Base-by-base conservation (phyloP, 2,113 vertebrate species). In the Regulus satrapa region DNA sequence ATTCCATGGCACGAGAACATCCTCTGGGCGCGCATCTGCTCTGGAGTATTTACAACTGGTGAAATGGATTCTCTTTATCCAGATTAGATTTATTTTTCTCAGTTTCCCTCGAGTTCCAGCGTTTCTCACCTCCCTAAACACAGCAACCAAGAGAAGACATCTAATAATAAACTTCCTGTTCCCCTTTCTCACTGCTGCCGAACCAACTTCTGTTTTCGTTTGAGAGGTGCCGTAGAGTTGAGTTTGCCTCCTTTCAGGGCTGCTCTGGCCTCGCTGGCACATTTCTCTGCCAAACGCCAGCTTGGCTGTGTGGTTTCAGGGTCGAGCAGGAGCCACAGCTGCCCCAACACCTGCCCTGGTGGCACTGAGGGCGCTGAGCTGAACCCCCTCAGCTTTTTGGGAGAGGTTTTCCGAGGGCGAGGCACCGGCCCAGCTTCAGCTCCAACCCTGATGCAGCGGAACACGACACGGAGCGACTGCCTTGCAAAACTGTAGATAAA, bases 81-180 rank as follows among this genome's bases (percentile, higher is more conserved):
- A 64, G 23, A 29, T 58, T 2, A 48, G 49, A 36, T 86, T 38
- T 18, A 46, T 78, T 51, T 51, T 52, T 34, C 58, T 10, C 23
- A 1, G 29, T 54, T 84, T n/a, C 83, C 59, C 46, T 2, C 0
- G 5, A 83, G 63, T 68, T 36, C 9, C 55, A 34, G 48, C 1
- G 0, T 28, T 40, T 14, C 20, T 88, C 58, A 9, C 32, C 54
- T 58, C 89, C 31, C 61, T 17, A 0, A 51, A 79, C 8, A 52
- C 6, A 7, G 23, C 63, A 69, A 56, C 63, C 29, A 5, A 14
- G 36, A 48, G 84, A 64, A 61, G 14, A 1, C 14, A 28, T 45
- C 51, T 86, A 49, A 54, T 28, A 79, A 69, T 48, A 61, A 81
- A 76, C 43, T 92, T 92, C 78, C 90, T 24, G 41, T 96, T 95